Conservation (phyloP, 2,113 vertebrate genomes). For the Leptobrachium leishanense region DNA sequence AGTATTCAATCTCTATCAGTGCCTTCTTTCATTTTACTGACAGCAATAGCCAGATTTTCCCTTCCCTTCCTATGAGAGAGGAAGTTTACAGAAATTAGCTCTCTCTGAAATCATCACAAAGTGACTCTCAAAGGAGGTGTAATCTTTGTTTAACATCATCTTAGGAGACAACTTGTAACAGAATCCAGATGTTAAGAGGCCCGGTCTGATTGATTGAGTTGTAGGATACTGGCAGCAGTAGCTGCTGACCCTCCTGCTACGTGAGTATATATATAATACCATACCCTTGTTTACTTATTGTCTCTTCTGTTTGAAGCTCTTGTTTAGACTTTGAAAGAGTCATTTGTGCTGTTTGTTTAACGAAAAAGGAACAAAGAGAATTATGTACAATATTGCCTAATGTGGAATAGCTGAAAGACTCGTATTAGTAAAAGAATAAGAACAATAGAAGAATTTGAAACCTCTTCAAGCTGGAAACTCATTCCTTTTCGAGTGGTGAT, state of each 20-base stretch:
- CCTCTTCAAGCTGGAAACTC: no score
- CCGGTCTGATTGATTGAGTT: background rate
- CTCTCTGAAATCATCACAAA: background rate
- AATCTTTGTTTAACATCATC: conserved; percentile 19
- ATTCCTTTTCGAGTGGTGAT: no score
- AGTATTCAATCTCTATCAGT: background rate
- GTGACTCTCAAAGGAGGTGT: background rate
- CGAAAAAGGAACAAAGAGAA: no score
- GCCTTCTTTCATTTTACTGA: conserved; percentile 2
- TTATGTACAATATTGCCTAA: no score
- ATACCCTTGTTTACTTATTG: background rate
- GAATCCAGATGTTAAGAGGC: background rate
- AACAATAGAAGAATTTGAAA: no score
- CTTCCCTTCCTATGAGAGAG: conserved; percentile 13
- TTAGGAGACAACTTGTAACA: background rate
- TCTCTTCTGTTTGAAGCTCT: background rate
- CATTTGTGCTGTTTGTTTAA: no score
- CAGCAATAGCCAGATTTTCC: background rate
- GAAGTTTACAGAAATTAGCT: conserved; percentile 20
- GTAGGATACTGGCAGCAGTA: background rate
- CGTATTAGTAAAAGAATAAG: no score
- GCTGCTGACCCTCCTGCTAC: background rate
- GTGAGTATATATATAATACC: background rate
- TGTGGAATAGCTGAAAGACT: no score
- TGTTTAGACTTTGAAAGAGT: background rate